A percentile compares a stretch with the other conserved stretches of the same genome.
phyloP scores from a whole-genome alignment of 2,888 invertebrate genomes.

The Lamellibrachia satsuma region DNA sequence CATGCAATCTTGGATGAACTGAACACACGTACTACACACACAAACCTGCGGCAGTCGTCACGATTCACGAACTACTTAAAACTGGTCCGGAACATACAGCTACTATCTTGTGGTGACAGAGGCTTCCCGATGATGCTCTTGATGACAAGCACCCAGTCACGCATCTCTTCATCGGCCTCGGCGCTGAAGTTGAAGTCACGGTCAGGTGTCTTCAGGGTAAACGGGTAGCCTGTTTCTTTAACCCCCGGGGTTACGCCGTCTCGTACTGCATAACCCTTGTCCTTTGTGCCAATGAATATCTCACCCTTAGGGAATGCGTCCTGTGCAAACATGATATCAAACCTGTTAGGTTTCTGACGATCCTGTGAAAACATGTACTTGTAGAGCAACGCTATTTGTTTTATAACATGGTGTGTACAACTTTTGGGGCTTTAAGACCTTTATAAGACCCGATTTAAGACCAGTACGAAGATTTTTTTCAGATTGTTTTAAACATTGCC shows the following conservation, averaged over 20 bases:
- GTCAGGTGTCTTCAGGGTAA: conserved; percentile 84
- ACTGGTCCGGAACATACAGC: conserved; percentile 22
- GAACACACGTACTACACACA: conserved; percentile 17
- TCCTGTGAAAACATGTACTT: no score
- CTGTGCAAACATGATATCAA: conserved; percentile 55
- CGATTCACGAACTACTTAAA: neutral
- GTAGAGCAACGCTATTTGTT: no score
- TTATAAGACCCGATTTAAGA: no score
- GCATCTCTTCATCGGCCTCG: conserved; percentile 76
- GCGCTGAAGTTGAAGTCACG: conserved; percentile 85
- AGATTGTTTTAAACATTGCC: no score
- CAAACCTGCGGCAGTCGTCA: neutral
- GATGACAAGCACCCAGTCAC: neutral
- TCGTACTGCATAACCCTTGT: conserved; percentile 80
- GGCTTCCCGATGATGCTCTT: neutral
- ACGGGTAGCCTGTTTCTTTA: conserved; percentile 80
- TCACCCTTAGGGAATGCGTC: conserved; percentile 91
- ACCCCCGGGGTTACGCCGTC: conserved; percentile 72
- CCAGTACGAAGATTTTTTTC: no score
- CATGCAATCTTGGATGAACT: neutral
- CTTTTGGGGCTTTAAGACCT: no score
- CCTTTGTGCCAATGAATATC: conserved; percentile 83
- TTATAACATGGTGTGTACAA: no score
- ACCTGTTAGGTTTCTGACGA: no score
- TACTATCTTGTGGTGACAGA: conserved; percentile 21